Evolutionary conservation across 2,888 invertebrate species (phyloP), one percentile per base, ranked within the genome.

Genomic region (Sicus ferrugineus): DNA sequence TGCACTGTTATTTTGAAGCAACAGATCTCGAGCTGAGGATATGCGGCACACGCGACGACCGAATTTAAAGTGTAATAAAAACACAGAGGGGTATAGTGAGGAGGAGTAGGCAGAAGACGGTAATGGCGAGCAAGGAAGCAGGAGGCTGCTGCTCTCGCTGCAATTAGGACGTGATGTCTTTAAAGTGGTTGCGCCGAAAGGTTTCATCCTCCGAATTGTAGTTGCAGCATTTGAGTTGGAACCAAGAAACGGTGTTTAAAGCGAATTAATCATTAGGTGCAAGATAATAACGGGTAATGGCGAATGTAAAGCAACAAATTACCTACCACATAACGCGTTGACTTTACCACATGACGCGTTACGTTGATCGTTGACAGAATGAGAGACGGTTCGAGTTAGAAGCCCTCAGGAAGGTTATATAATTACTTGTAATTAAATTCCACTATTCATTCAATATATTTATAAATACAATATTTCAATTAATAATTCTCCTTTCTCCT

Each of bases 91-190:
- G 34, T 1, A 9, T 14, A 34, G 34, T 34, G 34, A 2, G 34
- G 34, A 34, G 34, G 34, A 34, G 34, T 34, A 14, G 1, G 2
- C 1, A 34, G 34, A 14, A 14, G 34, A 34, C 1, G 1, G 34
- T 1, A 14, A 14, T 34, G 34, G 34, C 14, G 5, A 16, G 16
- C 5, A 42, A 42, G 42, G 42, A 42, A 2, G 42, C n/a, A 34
- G 14, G 50, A 9, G 7, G 34, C 34, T 9, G 34, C 14, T 34
- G 34, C 14, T 34, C 9, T 34, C 34, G 1, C 67, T 68, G 70
- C 59, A 70, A 68, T 70, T 64, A 70, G 68, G 68, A 70, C 70
- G 68, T 70, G 70, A 70, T 70, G 68, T 68, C 70, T 58, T 58
- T 58, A 30, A 31, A 42, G 16, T 23, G 16, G n/a, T 28, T 28